A percentile compares a stretch with the other conserved stretches of the same genome.
Evolutionary conservation across 37 sponge, comb jelly and placozoan genomes (phyloP).

Genomic region (Lycopodina hypogea): DNA sequence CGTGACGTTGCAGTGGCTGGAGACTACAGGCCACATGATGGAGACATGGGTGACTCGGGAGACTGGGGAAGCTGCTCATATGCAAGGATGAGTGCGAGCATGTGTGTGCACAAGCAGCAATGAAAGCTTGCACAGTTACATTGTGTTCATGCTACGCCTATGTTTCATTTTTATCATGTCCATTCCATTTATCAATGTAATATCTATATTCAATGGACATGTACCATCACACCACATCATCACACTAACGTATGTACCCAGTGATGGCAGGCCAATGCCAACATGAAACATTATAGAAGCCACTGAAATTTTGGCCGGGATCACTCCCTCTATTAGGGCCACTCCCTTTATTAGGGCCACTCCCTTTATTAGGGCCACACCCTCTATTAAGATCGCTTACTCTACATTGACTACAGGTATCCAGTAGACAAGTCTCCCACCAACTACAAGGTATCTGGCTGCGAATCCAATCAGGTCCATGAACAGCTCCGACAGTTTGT

Average conservation of each 20-base stretch:
- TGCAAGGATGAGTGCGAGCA: background rate
- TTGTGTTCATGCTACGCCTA: too few species aligned
- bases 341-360: too few species aligned
- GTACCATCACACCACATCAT: too few species aligned
- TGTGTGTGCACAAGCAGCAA: background rate
- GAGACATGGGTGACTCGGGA: constrained; percentile 76
- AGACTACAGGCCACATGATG: constrained; percentile 50
- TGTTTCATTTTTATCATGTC: too few species aligned
- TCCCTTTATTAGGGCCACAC: too few species aligned
- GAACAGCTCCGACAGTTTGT: constrained; percentile 70
- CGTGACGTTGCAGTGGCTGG: constrained; percentile 51
- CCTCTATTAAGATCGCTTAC: constrained; percentile 29
- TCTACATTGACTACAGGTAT: constrained; percentile 59
- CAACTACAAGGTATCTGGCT: constrained; percentile 57
- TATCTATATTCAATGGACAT: too few species aligned
- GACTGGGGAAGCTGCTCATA: constrained; percentile 20
- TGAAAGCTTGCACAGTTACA: background rate
- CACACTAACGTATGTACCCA: too few species aligned
- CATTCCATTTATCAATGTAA: too few species aligned
- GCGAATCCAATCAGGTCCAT: constrained; percentile 78
- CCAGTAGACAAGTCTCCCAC: constrained; percentile 92
- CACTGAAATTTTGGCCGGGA: too few species aligned
- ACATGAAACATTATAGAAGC: too few species aligned
- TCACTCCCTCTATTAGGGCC: too few species aligned
- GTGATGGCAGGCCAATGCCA: too few species aligned